Percentiles rank a stretch among this genome's conserved stretches.
Evolutionary conservation across 1,140 invertebrate genomes (phyloP).

Genomic region (Trichonephila inaurata): DNA sequence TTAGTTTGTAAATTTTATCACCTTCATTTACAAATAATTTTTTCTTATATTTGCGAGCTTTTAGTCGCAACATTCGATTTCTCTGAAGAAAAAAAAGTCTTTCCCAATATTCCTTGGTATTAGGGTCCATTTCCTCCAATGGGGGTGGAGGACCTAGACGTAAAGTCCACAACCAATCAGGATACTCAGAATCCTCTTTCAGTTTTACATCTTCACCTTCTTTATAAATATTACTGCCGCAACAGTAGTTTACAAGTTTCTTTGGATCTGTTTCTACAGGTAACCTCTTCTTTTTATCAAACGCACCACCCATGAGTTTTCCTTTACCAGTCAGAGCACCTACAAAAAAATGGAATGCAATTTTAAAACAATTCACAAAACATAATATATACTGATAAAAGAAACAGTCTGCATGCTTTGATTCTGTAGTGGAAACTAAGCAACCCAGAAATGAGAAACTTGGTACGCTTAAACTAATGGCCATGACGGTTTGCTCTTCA

Average conservation of each 20-base stretch:
- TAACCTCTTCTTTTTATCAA: slow-evolving; percentile 82
- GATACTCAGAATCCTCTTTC: slow-evolving; percentile 93
- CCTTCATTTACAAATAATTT: slow-evolving; percentile 60
- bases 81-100: slow-evolving; percentile 77
- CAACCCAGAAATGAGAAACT: no score
- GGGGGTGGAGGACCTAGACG: slow-evolving; percentile 83
- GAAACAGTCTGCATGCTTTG: no score
- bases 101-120: slow-evolving; percentile 91
- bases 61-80: slow-evolving; percentile 53
- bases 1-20: slow-evolving; percentile 60
- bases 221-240: slow-evolving; percentile 91
- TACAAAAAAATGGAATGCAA: neutral
- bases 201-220: slow-evolving; percentile 90
- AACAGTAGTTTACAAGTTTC: slow-evolving; percentile 90
- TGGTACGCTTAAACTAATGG: no score
- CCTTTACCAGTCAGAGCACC: slow-evolving; percentile 58
- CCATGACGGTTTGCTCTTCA: no score
- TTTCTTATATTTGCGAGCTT: neutral
- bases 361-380: no score
- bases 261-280: slow-evolving; percentile 93
- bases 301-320: slow-evolving; percentile 9
- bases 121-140: slow-evolving; percentile 89
- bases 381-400: no score
- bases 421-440: no score
- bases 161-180: slow-evolving; percentile 94